These are phyloP conservation scores for Phocoena phocoena DNA, from an alignment of 2,113 vertebrate genomes.

Conservation along the genomic window DNA sequence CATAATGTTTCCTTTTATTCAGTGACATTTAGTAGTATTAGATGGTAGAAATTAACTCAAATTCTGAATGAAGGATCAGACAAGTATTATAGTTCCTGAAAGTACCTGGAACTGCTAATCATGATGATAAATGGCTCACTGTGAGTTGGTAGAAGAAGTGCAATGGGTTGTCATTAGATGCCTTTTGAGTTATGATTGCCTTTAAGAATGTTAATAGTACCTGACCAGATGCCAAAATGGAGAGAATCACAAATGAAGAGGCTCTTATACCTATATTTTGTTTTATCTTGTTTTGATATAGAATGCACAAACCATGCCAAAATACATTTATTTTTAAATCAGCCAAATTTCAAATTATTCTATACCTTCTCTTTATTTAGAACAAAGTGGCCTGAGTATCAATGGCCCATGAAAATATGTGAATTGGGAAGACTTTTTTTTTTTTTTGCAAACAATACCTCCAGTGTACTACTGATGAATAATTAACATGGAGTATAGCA, in stretches of 20 bases:
- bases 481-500: background rate
- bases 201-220: slow-evolving; percentile 38
- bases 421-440: background rate
- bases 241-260: background rate
- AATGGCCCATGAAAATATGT: background rate
- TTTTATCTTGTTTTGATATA: slow-evolving; percentile 2
- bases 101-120: slow-evolving; percentile 48
- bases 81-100: slow-evolving; percentile 2
- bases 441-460: background rate
- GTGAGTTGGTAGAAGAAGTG: background rate
- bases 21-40: slow-evolving; percentile 47
- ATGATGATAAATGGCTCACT: slow-evolving; percentile 36
- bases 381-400: background rate
- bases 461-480: background rate
- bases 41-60: slow-evolving; percentile 33
- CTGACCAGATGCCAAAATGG: slow-evolving; percentile 45
- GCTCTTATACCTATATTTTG: background rate
- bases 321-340: slow-evolving; percentile 27
- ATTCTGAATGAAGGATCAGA: slow-evolving; percentile 42
- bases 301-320: slow-evolving; percentile 7
- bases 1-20: slow-evolving; percentile 56
- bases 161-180: background rate
- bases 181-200: background rate
- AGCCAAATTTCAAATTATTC: background rate
- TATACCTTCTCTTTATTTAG: background rate